Base-by-base conservation (phyloP, 2,888 invertebrate genomes). In the Dromius quadrimaculatus region DNA sequence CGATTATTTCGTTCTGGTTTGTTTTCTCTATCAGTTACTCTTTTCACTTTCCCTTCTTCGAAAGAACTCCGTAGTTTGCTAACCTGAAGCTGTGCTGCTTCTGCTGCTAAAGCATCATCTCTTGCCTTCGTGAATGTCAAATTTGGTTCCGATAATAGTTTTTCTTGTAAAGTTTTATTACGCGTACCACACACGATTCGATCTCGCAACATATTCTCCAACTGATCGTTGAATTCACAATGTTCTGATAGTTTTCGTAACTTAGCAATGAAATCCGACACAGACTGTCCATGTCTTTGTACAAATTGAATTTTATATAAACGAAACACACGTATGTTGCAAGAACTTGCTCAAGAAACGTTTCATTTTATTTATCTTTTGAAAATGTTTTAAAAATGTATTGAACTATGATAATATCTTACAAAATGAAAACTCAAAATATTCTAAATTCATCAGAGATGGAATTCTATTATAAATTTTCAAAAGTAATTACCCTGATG, bases 141-240 rank as follows among this genome's bases (percentile, higher is more conserved):
- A 1, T 65, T 28, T 5, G 65, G 50, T 15, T 50, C 50, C 8
- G 65, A 9, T n/a, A 65, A 65, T 13, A 65, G 23, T 23, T 32
- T 65, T 5, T 50, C 28, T 15, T 65, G 65, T 11, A 65, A 28
- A 3, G 54, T 1, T 23, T 50, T 47, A 32, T 65, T 50, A 15
- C 15, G 50, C 4, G 47, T 28, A 1, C 50, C 65, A 28, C 65
- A 65, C 1, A 65, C 47, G 2, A 65, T 47, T 57, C 28, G 47
- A 15, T 65, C 65, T 3, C 65, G 22, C 0, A 65, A 45, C 65
- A 59, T 65, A 28, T 65, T 50, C 4, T 65, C 50, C 23, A 65
- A 41, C 9, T 65, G 9, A 1, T 13, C 41, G 41, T n/a, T 22
- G 13, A 65, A 65, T 22, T 65, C 45, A 23, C 65, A 65, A 5